Percentiles rank a stretch among this genome's conserved stretches.
These are phyloP conservation scores for Chondrilla cf. caribensis DNA, from an alignment of 37 sponge, comb jelly and placozoan genomes.

Conservation along the genomic window DNA sequence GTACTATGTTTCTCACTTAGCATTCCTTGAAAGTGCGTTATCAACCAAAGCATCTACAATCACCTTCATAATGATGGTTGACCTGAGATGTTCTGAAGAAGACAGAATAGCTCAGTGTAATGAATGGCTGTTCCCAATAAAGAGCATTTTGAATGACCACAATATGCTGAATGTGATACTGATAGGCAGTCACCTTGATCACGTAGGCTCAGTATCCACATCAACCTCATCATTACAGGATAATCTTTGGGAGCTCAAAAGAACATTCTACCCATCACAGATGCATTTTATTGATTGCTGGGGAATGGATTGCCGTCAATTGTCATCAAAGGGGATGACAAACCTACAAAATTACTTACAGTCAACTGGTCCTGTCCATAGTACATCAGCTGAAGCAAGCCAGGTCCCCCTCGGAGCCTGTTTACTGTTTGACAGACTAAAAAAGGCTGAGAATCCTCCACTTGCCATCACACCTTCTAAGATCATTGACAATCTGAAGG, in stretches of 20 bases:
- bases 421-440: background rate
- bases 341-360: background rate
- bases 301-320: background rate
- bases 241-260: background rate
- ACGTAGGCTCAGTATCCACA: background rate
- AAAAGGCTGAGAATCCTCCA: background rate
- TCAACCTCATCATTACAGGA: background rate
- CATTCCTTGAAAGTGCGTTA: background rate
- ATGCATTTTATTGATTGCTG: background rate
- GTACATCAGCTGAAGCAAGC: background rate
- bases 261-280: too few relatives aligned
- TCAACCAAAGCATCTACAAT: background rate
- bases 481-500: background rate
- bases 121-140: background rate
- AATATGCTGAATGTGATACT: background rate
- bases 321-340: background rate
- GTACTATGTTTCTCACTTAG: background rate
- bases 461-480: too few relatives aligned
- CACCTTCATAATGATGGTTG: background rate
- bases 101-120: background rate
- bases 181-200: background rate
- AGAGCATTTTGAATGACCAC: background rate
- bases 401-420: background rate
- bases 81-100: background rate
- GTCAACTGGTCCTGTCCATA: background rate